Conservation (phyloP, 2,113 vertebrate species). For the Oxygymnocypris stewartii region DNA sequence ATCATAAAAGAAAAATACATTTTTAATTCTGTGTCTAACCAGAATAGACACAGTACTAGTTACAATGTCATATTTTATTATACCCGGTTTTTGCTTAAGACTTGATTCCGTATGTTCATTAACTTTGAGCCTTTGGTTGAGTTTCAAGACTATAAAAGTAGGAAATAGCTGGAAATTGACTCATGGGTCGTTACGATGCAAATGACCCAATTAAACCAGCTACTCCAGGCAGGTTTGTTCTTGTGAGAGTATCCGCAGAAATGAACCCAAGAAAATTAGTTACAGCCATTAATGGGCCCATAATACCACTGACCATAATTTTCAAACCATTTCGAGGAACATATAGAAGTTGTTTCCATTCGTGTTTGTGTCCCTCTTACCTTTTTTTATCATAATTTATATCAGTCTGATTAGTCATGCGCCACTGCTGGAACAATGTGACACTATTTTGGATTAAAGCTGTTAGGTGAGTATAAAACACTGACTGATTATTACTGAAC, state of each 20-base stretch:
- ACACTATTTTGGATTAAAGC: neutral
- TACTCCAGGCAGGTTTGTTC: slow-evolving; percentile 29
- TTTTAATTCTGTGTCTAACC: neutral
- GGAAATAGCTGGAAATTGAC: slow-evolving; percentile 3
- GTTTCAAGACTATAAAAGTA: slow-evolving; percentile 19
- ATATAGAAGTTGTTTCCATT: neutral
- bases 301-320: neutral
- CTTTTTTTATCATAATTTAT: neutral
- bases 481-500: neutral
- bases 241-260: slow-evolving; percentile 12
- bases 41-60: neutral
- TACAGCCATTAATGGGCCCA: slow-evolving; percentile 23
- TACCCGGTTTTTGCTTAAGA: neutral
- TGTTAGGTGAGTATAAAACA: neutral
- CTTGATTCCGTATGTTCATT: slow-evolving; percentile 32
- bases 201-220: slow-evolving; percentile 13
- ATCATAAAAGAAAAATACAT: neutral
- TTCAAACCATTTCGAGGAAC: neutral
- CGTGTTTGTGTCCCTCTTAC: neutral
- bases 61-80: slow-evolving; percentile 20
- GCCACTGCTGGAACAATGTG: neutral
- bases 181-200: slow-evolving; percentile 34
- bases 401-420: neutral
- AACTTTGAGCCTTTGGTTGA: slow-evolving; percentile 9
- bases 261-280: slow-evolving; percentile 39